Conservation (phyloP, 2,797 vertebrate genomes). For the Scolopax bukidnonensis region DNA sequence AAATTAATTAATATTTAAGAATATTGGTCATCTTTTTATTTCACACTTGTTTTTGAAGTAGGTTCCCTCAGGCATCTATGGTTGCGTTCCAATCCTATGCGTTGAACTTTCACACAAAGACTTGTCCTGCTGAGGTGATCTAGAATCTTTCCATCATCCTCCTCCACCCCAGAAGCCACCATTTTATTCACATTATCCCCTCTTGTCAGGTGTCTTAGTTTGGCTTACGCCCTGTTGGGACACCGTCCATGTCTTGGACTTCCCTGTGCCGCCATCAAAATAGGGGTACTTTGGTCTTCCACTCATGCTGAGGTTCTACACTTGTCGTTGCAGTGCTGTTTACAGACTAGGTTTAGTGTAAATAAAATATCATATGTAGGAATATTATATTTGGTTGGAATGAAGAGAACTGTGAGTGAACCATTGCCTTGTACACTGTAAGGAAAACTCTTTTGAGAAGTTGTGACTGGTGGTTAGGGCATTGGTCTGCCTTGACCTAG, state of each 20-base stretch:
- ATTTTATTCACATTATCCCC: neutral
- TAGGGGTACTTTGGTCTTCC: neutral
- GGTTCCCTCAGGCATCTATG: conserved; percentile 1
- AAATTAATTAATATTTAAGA: conserved; percentile 66
- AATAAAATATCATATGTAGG: neutral
- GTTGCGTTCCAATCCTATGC: neutral
- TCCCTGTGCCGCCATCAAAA: neutral
- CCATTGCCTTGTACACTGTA: rapidly evolving
- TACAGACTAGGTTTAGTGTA: neutral
- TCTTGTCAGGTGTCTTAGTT: neutral
- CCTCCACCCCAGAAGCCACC: neutral
- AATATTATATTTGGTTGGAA: neutral
- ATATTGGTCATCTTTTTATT: conserved; percentile 52
- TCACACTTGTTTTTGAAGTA: conserved; percentile 3
- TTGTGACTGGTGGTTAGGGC: neutral
- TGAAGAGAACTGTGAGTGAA: neutral
- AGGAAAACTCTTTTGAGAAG: neutral
- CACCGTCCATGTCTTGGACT: rapidly evolving
- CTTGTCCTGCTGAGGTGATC: neutral
- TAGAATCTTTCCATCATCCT: neutral
- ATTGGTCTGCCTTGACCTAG: neutral
- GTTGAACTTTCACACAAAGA: neutral
- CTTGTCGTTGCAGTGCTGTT: neutral
- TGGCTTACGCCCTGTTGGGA: neutral
- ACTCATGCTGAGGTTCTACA: neutral